Evolutionary conservation across 2,888 invertebrate genomes (phyloP), one percentile per base, ranked within the genome.

Genomic region (Caradrina clavipalpis): DNA sequence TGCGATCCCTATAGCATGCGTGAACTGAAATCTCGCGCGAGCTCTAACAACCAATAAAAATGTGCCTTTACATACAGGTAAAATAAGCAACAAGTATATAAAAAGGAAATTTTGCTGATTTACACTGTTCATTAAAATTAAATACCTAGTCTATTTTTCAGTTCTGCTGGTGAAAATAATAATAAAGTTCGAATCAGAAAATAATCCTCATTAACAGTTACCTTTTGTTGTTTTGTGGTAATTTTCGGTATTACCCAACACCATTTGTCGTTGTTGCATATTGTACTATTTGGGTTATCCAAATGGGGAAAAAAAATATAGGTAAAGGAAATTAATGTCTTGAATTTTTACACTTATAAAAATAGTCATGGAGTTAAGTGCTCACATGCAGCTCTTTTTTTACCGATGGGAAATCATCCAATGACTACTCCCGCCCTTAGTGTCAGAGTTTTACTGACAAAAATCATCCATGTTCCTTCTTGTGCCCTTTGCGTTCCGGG

Each of bases 201-300:
- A 35, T 11, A 53, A 53, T 45, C 31, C 42, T 51, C 42, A 35
- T 54, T 13, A 45, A 54, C 7, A 45, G 7, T 47, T 19, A 2
- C 22, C 39, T 64, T 65, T 66, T 50, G 55, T 75, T 56, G 50
- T 55, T 56, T 4, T 71, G 45, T 51, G 64, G 49, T 70, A 13
- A 49, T 49, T 11, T 19, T 35, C 19, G 71, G 72, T 47, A 54
- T 71, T 63, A 49, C 35, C 73, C 53, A 2, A 31, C 21, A 45
- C 8, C 45, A 22, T 26, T 26, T 26, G 26, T 26, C 2, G 2
- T 26, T 26, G 26, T 26, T 26, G n/a, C 6, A 45, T 49, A 21
- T 6, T 2, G n/a, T 8, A 45, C 4, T 1, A 51, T 35, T 31
- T 11, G 22, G 22, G 53, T 53, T 21, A 31, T n/a, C n/a, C n/a